phyloP scores from a whole-genome alignment of 2,113 vertebrate species.

The Tyto alba region DNA sequence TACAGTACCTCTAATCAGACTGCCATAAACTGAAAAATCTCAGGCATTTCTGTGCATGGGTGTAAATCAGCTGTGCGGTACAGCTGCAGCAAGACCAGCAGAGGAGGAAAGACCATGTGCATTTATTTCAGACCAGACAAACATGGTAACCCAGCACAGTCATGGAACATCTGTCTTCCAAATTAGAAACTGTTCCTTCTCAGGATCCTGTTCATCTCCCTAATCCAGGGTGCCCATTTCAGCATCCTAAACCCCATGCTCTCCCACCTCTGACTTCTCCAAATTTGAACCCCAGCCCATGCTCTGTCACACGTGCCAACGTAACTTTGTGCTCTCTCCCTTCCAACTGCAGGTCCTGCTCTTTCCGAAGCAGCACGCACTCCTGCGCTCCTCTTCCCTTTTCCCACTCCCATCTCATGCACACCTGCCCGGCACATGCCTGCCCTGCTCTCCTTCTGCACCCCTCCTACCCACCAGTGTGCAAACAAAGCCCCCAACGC shows the following conservation, averaged over 20 bases:
- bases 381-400: not conserved
- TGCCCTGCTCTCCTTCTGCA: not conserved
- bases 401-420: not conserved
- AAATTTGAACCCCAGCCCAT: not conserved
- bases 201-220: not conserved
- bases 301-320: rapidly evolving
- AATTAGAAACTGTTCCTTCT: not conserved
- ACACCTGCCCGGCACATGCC: rapidly evolving
- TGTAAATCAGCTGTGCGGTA: not conserved
- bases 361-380: not conserved
- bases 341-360: not conserved
- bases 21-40: not conserved
- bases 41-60: not conserved
- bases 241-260: not conserved
- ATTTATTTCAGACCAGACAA: not conserved
- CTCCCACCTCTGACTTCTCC: not conserved
- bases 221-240: not conserved
- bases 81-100: not conserved
- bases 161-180: not conserved
- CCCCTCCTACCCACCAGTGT: rapidly evolving
- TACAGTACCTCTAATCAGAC: not conserved
- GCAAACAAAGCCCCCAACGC: no score
- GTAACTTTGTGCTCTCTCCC: not conserved
- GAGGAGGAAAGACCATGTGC: not conserved
- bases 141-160: not conserved